Evolutionary conservation across 2,797 vertebrate genomes (phyloP).

Genomic region (Allobates femoralis): DNA sequence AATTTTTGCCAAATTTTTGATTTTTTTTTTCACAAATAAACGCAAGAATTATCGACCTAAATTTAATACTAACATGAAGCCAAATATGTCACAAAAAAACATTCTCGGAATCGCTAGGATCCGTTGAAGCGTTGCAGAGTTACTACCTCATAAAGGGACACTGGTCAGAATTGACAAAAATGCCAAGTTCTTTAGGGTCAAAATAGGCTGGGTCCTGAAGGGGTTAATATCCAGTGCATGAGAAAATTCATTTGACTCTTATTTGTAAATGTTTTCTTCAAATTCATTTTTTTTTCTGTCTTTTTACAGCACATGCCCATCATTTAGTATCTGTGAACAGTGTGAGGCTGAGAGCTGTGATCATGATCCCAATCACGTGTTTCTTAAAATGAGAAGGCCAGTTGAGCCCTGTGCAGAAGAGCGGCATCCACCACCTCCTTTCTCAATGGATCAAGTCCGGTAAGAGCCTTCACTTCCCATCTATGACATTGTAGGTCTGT

Average conservation of each 20-base stretch:
- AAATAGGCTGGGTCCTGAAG: no score
- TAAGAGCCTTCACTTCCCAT: constrained; percentile 48
- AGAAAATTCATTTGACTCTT: neutral
- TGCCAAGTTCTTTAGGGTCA: no score
- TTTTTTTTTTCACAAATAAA: no score
- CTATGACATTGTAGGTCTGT: neutral
- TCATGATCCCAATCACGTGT: constrained; percentile 88
- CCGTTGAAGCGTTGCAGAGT: no score
- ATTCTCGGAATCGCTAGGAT: no score
- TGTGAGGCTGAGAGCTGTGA: constrained; percentile 89
- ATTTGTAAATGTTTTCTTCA: neutral
- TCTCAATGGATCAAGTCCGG: constrained; percentile 78
- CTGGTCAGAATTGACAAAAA: no score
- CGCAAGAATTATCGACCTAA: no score
- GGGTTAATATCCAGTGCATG: neutral
- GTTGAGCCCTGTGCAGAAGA: constrained; percentile 67
- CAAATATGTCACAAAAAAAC: no score
- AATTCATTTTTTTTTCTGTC: neutral
- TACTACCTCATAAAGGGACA: no score
- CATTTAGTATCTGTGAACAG: constrained; percentile 86
- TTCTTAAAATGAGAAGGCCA: constrained; percentile 91
- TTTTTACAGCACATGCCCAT: constrained; percentile 84
- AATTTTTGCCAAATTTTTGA: no score
- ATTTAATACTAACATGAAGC: no score
- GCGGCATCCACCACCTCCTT: constrained; percentile 62